phyloP scores from a whole-genome alignment of 1,140 invertebrate genomes.

The Heliconius eleuchia region DNA sequence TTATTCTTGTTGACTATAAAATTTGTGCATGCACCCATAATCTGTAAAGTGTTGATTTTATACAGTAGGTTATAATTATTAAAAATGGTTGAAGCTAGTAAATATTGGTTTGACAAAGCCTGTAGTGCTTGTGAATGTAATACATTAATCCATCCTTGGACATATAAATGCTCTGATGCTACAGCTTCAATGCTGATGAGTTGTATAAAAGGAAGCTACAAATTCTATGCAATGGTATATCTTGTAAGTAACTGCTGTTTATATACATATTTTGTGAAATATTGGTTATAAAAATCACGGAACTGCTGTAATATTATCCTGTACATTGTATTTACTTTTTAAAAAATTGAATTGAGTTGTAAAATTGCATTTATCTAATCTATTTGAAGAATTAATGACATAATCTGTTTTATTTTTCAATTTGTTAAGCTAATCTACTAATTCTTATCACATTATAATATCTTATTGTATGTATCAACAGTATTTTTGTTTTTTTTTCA shows the following conservation, averaged over 20 bases:
- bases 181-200: constrained; percentile 70
- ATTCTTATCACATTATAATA: background rate
- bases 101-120: constrained; percentile 72
- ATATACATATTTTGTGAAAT: background rate
- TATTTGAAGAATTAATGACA: background rate
- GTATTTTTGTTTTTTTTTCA: background rate
- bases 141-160: constrained; percentile 78
- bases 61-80: constrained; percentile 13
- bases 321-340: background rate
- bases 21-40: background rate
- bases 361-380: background rate
- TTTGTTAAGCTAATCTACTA: background rate
- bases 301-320: background rate
- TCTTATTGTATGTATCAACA: background rate
- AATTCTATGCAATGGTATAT: constrained; percentile 80
- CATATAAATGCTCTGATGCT: constrained; percentile 66
- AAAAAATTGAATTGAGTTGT: background rate
- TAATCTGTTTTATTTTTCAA: background rate
- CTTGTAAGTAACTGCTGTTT: constrained; percentile 61
- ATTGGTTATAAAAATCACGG: too few species aligned
- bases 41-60: constrained; percentile 7
- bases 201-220: constrained; percentile 76
- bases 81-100: constrained; percentile 79
- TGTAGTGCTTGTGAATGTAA: constrained; percentile 60
- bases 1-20: constrained; percentile 2